Percentiles rank a stretch among this genome's conserved stretches.
These are phyloP conservation scores for Myotis brandtii DNA, from an alignment of 2,113 vertebrate genomes.

Conservation along the genomic window DNA sequence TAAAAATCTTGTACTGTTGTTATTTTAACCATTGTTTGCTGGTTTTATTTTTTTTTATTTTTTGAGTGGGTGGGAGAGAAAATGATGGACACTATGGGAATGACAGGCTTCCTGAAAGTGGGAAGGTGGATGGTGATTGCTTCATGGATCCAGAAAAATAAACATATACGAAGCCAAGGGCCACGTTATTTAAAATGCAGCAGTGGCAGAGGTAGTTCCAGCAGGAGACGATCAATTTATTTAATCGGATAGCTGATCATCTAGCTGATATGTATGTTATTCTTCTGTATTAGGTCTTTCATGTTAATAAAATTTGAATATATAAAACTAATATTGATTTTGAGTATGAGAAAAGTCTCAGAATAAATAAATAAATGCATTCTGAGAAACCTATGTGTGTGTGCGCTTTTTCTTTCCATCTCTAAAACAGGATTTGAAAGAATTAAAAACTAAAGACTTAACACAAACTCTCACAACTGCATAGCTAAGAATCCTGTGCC, in stretches of 20 bases:
- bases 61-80: not conserved
- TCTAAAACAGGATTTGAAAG: not conserved
- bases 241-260: not conserved
- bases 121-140: not conserved
- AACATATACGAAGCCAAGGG: not conserved
- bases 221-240: not conserved
- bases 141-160: not conserved
- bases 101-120: not conserved
- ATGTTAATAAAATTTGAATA: not conserved
- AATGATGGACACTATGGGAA: not conserved
- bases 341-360: conserved; percentile 1
- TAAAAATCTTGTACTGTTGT: not conserved
- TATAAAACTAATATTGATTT: not conserved
- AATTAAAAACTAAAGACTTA: not conserved
- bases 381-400: not conserved
- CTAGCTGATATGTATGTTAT: not conserved
- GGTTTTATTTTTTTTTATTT: not conserved
- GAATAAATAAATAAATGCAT: conserved; percentile 20
- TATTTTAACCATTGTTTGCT: not conserved
- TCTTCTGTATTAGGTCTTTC: not conserved
- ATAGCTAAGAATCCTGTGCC: not conserved
- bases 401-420: not conserved
- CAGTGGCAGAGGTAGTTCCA: not conserved
- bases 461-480: not conserved
- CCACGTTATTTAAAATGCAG: not conserved